Evolutionary conservation across 2,797 vertebrate species (phyloP).

Genomic region (Phoeniculus purpureus): DNA sequence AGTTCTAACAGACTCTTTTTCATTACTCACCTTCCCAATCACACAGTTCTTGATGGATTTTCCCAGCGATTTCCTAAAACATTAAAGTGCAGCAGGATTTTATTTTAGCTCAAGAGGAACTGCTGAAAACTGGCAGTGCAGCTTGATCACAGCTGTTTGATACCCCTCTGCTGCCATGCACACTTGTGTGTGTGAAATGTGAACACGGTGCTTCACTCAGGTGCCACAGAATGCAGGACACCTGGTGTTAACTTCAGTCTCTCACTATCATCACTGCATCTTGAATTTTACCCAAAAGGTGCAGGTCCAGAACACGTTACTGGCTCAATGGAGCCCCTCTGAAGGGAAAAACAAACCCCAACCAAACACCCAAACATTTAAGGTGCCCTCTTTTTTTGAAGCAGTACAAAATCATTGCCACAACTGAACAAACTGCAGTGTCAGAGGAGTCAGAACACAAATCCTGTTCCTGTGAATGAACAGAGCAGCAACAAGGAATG

Average conservation of each 20-base stretch:
- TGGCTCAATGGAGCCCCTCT: not conserved
- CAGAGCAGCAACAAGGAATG: not conserved
- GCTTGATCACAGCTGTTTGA: not conserved
- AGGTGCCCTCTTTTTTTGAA: not conserved
- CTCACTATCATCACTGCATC: fast-evolving
- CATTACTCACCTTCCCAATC: not conserved
- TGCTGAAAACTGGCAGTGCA: not conserved
- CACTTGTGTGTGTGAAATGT: fast-evolving
- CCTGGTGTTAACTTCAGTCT: not conserved
- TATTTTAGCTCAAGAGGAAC: not conserved
- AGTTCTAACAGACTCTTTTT: not conserved
- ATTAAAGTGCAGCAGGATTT: not conserved
- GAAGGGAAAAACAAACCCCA: not conserved
- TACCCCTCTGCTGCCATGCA: not conserved
- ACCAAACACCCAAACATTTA: not conserved
- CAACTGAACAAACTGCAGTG: fast-evolving
- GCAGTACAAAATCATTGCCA: not conserved
- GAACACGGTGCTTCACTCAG: not conserved
- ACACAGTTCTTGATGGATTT: not conserved
- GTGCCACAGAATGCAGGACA: not conserved
- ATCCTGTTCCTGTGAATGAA: not conserved
- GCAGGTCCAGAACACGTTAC: not conserved
- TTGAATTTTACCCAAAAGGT: not conserved
- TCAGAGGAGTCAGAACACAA: not conserved
- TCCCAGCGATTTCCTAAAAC: not conserved